These are phyloP conservation scores for Zingel zingel DNA, from an alignment of 2,113 vertebrate species.

Conservation along the genomic window DNA sequence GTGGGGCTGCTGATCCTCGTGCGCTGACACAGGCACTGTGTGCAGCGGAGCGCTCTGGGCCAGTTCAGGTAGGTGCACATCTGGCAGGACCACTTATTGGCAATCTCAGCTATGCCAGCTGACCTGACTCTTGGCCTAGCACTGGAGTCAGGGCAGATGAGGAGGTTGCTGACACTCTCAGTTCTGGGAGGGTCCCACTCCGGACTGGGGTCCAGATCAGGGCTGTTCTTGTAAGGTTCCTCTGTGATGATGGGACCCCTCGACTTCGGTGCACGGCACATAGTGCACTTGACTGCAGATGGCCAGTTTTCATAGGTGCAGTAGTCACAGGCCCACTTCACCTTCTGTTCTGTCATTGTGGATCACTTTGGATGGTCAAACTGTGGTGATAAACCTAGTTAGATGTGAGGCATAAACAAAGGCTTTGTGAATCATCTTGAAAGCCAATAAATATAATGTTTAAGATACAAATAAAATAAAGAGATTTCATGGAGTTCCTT, in stretches of 20 bases:
- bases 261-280: conserved; percentile 93
- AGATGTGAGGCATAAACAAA: background rate
- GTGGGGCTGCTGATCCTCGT: conserved; percentile 91
- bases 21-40: conserved; percentile 93
- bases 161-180: conserved; percentile 88
- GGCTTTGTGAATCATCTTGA: background rate
- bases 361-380: conserved; percentile 66
- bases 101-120: conserved; percentile 86
- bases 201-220: conserved; percentile 83
- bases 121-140: conserved; percentile 92
- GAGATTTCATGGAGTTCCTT: background rate
- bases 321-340: conserved; percentile 97
- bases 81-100: conserved; percentile 97
- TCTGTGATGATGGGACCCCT: conserved; percentile 94
- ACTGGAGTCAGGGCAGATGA: conserved; percentile 96
- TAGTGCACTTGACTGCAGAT: conserved; percentile 94
- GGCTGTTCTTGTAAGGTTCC: conserved; percentile 91
- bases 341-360: conserved; percentile 94
- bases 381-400: conserved; percentile 28
- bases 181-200: conserved; percentile 89
- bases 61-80: conserved; percentile 99
- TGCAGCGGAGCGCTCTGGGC: conserved; percentile 95
- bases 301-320: conserved; percentile 98
- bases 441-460: background rate
- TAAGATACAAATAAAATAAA: background rate